These are phyloP conservation scores for Lapara coniferarum DNA, from an alignment of 2,888 invertebrate species.

Conservation along the genomic window DNA sequence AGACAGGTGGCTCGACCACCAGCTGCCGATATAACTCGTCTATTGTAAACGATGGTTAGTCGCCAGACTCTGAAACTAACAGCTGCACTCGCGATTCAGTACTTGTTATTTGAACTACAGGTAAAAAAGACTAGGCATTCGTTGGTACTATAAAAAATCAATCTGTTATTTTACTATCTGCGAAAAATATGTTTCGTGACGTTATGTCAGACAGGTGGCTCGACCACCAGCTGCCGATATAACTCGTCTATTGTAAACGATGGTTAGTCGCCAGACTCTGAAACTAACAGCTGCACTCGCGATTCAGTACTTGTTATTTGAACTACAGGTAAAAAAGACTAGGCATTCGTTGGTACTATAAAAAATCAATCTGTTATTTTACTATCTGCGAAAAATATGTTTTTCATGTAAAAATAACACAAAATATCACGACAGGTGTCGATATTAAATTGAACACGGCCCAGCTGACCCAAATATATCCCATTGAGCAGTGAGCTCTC, in stretches of 20 bases:
- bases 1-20: conserved; percentile 9
- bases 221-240: background rate
- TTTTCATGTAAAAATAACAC: background rate
- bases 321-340: too few relatives aligned
- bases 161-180: too few relatives aligned
- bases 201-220: conserved; percentile 14
- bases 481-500: background rate
- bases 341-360: too few relatives aligned
- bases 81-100: background rate
- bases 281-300: background rate
- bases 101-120: too few relatives aligned
- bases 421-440: background rate
- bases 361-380: too few relatives aligned
- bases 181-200: background rate
- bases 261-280: background rate
- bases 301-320: too few relatives aligned
- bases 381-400: too few relatives aligned
- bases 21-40: background rate
- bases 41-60: background rate
- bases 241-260: background rate
- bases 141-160: too few relatives aligned
- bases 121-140: too few relatives aligned
- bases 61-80: background rate
- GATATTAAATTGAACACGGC: background rate
- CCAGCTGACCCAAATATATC: background rate